A percentile compares a stretch with the other conserved stretches of the same genome.
These are phyloP conservation scores for Monomorium pharaonis DNA, from an alignment of 1,140 invertebrate genomes.

Conservation along the genomic window DNA sequence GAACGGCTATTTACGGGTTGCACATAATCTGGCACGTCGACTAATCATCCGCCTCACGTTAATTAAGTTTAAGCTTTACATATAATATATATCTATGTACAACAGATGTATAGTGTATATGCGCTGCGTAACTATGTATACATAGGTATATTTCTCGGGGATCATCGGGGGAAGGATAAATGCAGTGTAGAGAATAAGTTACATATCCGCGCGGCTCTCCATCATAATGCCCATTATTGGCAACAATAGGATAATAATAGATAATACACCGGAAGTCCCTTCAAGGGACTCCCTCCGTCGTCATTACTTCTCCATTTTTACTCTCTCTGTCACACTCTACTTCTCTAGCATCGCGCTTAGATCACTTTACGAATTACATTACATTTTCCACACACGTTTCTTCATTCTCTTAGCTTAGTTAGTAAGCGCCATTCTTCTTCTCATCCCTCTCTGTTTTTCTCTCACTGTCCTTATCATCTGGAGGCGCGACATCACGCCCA, in stretches of 20 bases:
- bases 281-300: slow-evolving; percentile 64
- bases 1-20: slow-evolving; percentile 60
- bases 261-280: slow-evolving; percentile 82
- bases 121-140: slow-evolving; percentile 70
- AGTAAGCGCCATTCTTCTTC: slow-evolving; percentile 5
- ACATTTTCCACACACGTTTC: slow-evolving; percentile 45
- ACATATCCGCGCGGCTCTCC: slow-evolving; percentile 80
- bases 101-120: slow-evolving; percentile 74
- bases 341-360: slow-evolving; percentile 28
- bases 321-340: slow-evolving; percentile 44
- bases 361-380: slow-evolving; percentile 54
- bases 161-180: slow-evolving; percentile 65
- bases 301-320: slow-evolving; percentile 39
- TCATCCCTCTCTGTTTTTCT: slow-evolving; percentile 22
- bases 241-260: slow-evolving; percentile 84
- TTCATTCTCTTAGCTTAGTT: slow-evolving; percentile 63
- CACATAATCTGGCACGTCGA: slow-evolving; percentile 62
- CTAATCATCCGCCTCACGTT: slow-evolving; percentile 66
- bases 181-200: slow-evolving; percentile 80
- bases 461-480: slow-evolving; percentile 32
- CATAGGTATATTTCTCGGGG: slow-evolving; percentile 60
- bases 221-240: slow-evolving; percentile 84
- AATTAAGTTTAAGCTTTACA: slow-evolving; percentile 74
- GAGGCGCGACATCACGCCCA: slow-evolving; percentile 38
- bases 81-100: slow-evolving; percentile 75